A percentile compares a stretch with the other conserved stretches of the same genome.
These are phyloP conservation scores for Sminthurides bifidus DNA, from an alignment of 1,140 invertebrate genomes.

Conservation along the genomic window DNA sequence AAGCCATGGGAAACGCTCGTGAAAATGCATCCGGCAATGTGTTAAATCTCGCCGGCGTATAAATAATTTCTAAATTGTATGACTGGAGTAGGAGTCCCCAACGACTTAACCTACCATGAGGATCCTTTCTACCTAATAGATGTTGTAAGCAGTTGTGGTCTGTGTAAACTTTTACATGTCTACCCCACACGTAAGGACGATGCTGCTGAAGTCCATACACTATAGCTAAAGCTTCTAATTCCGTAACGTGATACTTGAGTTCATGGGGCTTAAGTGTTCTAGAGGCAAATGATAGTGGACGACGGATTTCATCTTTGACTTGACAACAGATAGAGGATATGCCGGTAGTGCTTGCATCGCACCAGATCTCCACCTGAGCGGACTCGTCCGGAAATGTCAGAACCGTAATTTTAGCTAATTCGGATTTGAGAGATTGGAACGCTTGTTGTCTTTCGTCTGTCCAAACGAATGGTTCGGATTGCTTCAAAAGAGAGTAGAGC, in stretches of 20 bases:
- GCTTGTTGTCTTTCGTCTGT: slow-evolving; percentile 33
- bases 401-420: slow-evolving; percentile 28
- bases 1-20: no score
- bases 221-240: not conserved
- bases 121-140: not conserved
- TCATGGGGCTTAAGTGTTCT: slow-evolving; percentile 30
- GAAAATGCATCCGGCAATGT: not conserved
- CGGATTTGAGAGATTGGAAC: slow-evolving; percentile 35
- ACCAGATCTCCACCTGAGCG: slow-evolving; percentile 11
- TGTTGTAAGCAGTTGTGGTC: not conserved
- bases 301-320: slow-evolving; percentile 27
- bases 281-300: slow-evolving; percentile 33
- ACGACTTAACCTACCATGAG: not conserved
- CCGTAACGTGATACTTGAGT: not conserved
- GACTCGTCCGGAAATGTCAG: slow-evolving; percentile 25
- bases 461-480: slow-evolving; percentile 37
- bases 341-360: slow-evolving; percentile 33
- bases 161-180: not conserved
- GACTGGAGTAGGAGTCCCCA: not conserved
- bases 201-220: not conserved
- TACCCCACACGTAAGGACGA: not conserved
- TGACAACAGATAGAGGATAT: slow-evolving; percentile 35
- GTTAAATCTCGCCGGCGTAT: not conserved
- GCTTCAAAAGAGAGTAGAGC: slow-evolving; percentile 27
- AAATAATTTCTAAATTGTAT: not conserved